These are phyloP conservation scores for Azemiops feae DNA, from an alignment of 2,113 vertebrate genomes.

Conservation along the genomic window DNA sequence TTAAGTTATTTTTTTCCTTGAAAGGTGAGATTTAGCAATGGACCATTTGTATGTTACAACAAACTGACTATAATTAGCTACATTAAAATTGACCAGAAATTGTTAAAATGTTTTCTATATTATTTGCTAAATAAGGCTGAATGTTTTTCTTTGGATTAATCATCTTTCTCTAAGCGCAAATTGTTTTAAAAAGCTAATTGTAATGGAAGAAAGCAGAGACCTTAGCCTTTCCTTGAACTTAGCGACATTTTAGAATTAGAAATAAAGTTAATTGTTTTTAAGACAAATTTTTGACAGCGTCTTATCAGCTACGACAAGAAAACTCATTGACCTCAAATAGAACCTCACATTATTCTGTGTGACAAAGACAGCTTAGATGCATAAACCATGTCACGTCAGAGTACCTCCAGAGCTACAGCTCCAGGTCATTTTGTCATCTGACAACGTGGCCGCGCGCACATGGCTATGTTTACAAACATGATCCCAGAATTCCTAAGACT, in stretches of 20 bases:
- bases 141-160: conserved; percentile 10
- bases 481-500: conserved; percentile 71
- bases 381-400: conserved; percentile 52
- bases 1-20: neutral
- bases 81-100: conserved; percentile 40
- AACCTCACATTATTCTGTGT: neutral
- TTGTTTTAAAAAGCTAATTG: neutral
- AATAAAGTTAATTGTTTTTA: conserved; percentile 4
- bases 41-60: neutral
- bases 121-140: conserved; percentile 7
- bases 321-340: neutral
- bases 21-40: conserved; percentile 36
- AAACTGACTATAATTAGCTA: conserved; percentile 26
- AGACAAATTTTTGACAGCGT: neutral
- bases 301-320: neutral
- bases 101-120: conserved; percentile 9
- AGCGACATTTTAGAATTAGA: conserved; percentile 15
- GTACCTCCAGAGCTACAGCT: conserved; percentile 66
- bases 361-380: conserved; percentile 19
- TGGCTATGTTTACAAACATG: conserved; percentile 85
- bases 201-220: neutral
- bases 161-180: neutral
- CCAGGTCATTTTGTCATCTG: conserved; percentile 56
- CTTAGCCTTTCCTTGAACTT: conserved; percentile 7
- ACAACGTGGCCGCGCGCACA: conserved; percentile 69